phyloP scores from a whole-genome alignment of 2,797 vertebrate species.

The Megalops cyprinoides region DNA sequence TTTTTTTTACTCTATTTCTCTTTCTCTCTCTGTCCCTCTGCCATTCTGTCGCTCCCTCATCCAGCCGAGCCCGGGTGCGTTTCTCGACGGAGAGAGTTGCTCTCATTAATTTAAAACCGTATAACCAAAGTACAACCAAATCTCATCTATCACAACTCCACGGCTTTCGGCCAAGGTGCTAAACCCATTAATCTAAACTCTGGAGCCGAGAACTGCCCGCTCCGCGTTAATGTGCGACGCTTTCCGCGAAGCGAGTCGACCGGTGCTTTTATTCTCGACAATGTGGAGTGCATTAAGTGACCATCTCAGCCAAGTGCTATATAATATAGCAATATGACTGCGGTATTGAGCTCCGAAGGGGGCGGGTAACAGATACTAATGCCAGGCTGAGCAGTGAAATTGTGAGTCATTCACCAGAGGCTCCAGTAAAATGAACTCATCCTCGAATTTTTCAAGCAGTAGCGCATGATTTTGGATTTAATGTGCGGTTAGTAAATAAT shows the following conservation, averaged over 20 bases:
- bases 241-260: conserved; percentile 11
- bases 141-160: conserved; percentile 27
- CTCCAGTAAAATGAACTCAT: neutral
- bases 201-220: conserved; percentile 1
- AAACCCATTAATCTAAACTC: conserved; percentile 27
- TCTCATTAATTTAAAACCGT: conserved; percentile 23
- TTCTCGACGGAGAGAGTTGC: conserved; percentile 9
- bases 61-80: neutral
- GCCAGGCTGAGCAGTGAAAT: neutral
- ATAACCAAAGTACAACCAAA: conserved; percentile 22
- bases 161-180: neutral
- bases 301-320: conserved; percentile 13
- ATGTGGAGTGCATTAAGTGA: neutral
- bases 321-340: neutral
- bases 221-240: neutral
- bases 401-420: neutral
- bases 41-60: neutral
- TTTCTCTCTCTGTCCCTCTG: conserved; percentile 20
- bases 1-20: conserved; percentile 25
- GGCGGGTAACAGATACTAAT: conserved; percentile 3
- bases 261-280: conserved; percentile 4
- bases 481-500: neutral
- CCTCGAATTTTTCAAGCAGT: neutral
- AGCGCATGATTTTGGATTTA: neutral
- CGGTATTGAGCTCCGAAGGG: neutral